Percentiles rank a stretch among this genome's conserved stretches.
phyloP scores from a whole-genome alignment of 2,888 invertebrate genomes.

The Heliothis peltigera region DNA sequence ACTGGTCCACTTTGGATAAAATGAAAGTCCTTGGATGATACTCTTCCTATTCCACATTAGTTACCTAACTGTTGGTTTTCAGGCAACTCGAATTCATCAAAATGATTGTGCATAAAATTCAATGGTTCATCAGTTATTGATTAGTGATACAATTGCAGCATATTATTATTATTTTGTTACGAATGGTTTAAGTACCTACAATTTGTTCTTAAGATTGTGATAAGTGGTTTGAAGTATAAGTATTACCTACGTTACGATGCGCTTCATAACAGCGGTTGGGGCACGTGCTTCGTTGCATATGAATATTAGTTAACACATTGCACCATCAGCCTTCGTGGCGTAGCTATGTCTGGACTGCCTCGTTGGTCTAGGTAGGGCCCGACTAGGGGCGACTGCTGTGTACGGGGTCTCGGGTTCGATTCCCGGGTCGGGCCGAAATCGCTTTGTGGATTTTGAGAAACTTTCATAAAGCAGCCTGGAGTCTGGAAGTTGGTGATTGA shows the following conservation, averaged over 20 bases:
- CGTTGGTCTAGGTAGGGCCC: too few species aligned
- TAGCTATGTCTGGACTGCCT: too few species aligned
- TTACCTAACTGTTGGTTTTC: neutral
- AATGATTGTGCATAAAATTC: neutral
- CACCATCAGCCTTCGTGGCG: too few species aligned
- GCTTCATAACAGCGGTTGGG: neutral
- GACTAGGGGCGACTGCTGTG: too few species aligned
- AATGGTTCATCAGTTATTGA: slow-evolving; percentile 16
- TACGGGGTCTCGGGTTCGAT: too few species aligned
- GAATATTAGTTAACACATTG: neutral
- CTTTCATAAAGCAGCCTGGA: too few species aligned
- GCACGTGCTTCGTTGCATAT: neutral
- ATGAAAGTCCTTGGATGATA: neutral
- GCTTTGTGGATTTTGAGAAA: too few species aligned
- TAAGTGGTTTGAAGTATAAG: neutral
- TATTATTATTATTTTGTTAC: slow-evolving; percentile 6
- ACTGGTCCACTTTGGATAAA: slow-evolving; percentile 13
- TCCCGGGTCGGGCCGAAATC: too few species aligned
- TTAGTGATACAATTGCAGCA: slow-evolving; percentile 8
- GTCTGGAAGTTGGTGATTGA: too few species aligned
- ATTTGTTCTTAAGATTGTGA: neutral
- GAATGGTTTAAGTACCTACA: slow-evolving; percentile 2
- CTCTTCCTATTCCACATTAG: too few species aligned
- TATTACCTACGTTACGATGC: neutral
- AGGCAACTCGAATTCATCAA: neutral